Evolutionary conservation across 2,113 vertebrate species (phyloP), one percentile per base, ranked within the genome.

Genomic region (Corynorhinus townsendii): DNA sequence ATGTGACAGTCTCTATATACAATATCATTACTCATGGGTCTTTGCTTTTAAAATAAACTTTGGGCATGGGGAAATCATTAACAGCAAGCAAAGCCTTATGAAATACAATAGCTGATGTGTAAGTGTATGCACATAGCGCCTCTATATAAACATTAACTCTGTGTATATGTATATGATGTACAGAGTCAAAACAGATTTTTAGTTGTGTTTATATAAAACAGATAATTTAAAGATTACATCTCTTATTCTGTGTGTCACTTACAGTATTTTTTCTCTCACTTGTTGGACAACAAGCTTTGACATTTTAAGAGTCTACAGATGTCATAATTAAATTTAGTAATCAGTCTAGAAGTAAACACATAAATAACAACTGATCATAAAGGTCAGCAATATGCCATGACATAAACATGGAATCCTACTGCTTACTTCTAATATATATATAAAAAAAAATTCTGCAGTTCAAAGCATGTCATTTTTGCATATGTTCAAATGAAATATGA

Each of bases 291-390:
- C 81, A 93, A 93, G 38, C 68, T 95, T 91, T 95, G 96, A 95
- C 93, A 89, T 83, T 87, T 96, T 97, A 96, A 98, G 97, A 97
- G 30, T 14, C 76, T 93, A 54, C 86, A 96, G 95, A 91, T 97
- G 93, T 97, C 96, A 88, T 94, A 97, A 97, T 97, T 98, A 98
- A 97, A 95, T 87, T 96, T 89, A 88, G 90, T 96, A 98, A 98
- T 98, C 97, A 98, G 90, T 80, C 30, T 89, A 93, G 80, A 97
- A 96, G 97, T 97, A 97, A 98, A 97, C 97, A 97, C 95, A 94
- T 97, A 97, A 96, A 97, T 95, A 97, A 43, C 9, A 91, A 91
- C 77, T 68, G 80, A 93, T 96, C 91, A 80, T 93, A 93, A 91
- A 97, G 90, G 40, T 91, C 95, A 94, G 75, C 95, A 89, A 79